Conservation (phyloP, 35 echinoderm and acorn worm species). For the Nesometra sesokonis region DNA sequence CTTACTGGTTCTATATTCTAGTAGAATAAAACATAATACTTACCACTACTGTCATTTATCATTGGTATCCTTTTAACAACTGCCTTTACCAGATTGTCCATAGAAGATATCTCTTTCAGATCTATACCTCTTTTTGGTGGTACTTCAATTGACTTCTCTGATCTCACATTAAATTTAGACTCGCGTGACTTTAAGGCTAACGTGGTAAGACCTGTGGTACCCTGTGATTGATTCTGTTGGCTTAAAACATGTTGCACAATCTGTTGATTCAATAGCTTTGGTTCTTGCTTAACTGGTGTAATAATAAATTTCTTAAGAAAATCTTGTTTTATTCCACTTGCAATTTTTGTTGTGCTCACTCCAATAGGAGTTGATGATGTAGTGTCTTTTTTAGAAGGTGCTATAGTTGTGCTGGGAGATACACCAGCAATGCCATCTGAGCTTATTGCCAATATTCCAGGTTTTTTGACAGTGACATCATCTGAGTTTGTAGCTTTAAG, state of each 20-base stretch:
- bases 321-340: background rate
- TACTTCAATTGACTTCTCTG: background rate
- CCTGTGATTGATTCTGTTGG: background rate
- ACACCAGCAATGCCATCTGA: background rate
- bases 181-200: too few species aligned
- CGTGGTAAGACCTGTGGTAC: background rate
- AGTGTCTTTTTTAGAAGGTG: background rate
- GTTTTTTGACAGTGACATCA: background rate
- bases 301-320: background rate
- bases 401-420: background rate
- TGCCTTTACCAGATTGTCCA: slow-evolving; percentile 60
- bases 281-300: background rate
- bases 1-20: too few species aligned
- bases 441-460: background rate
- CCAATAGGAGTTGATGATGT: background rate
- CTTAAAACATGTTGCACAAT: background rate
- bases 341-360: background rate
- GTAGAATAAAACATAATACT: background rate
- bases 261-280: background rate
- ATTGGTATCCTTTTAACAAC: slow-evolving; percentile 67
- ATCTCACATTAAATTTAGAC: background rate
- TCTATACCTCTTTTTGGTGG: slow-evolving; percentile 3
- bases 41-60: slow-evolving; percentile 68
- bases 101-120: slow-evolving; percentile 43
- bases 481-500: background rate